Evolutionary conservation across 2,113 vertebrate species (phyloP), one percentile per base, ranked within the genome.

Genomic region (Dipodomys spectabilis): DNA sequence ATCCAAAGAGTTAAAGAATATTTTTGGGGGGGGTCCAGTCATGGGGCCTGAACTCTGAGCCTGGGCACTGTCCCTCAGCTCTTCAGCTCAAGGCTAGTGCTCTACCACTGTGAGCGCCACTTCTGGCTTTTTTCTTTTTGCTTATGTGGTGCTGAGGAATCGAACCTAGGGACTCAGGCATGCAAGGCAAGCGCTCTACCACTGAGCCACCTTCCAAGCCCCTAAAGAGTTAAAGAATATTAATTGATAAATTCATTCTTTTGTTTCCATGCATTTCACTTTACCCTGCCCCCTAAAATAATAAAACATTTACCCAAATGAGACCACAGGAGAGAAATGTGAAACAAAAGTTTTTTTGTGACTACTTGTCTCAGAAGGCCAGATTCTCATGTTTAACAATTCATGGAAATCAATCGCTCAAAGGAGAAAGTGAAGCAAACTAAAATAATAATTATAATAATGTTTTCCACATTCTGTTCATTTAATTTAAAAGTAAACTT

Each of bases 321-420:
- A 95, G 78, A 91, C n/a, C 95, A 79, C 30, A 82, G 92, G 71
- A 96, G 92, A 93, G 25, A 88, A 85, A 90, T 88, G 80, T 71
- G 44, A 68, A 18, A 49, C 82, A 68, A 65, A 95, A 93, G 78
- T 96, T 93, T 13, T 20, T 68, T 96, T 95, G 22, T 82, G 82
- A 96, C 82, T 73, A 60, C 87, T 91, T 88, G 18, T 96, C 82
- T 96, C 83, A 84, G 64, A 60, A 78, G 22, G 94, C 86, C 90
- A 94, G 80, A 90, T 93, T 97, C 97, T 88, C 79, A 77, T 94
- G 95, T 94, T 97, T 91, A 95, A 95, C 68, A 97, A 96, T 94
- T 95, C 89, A 78, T 30, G 89, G 84, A 95, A 97, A 95, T 88
- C 73, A 96, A 69, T 79, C 65, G 91, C 78, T 97, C 74, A 30